These are phyloP conservation scores for Nylanderia fulva DNA, from an alignment of 1,140 invertebrate species.

Conservation along the genomic window DNA sequence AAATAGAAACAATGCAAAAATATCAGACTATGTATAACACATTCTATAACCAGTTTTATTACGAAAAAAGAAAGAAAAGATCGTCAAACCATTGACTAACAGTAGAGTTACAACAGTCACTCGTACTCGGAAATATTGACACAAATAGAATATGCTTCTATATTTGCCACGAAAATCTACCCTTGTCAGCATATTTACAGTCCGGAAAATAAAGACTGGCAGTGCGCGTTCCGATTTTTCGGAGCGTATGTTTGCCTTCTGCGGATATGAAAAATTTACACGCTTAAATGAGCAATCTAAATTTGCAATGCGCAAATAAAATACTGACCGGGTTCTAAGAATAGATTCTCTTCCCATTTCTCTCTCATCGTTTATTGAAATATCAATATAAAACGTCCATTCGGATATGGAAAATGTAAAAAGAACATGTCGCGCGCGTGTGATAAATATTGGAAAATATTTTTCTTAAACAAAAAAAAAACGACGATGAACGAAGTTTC, in stretches of 20 bases:
- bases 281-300: conserved; percentile 24
- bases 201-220: conserved; percentile 19
- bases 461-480: background rate
- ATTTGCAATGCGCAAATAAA: background rate
- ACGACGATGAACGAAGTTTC: background rate
- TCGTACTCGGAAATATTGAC: background rate
- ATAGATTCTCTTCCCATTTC: background rate
- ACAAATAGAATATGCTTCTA: conserved; percentile 28
- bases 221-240: conserved; percentile 14
- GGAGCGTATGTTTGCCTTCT: background rate
- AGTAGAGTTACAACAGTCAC: conserved; percentile 13
- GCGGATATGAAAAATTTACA: conserved; percentile 35
- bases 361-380: background rate
- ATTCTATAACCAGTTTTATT: conserved; percentile 1
- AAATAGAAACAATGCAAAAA: background rate
- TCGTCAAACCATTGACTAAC: conserved; percentile 1
- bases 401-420: background rate
- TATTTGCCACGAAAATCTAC: conserved; percentile 24
- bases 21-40: background rate
- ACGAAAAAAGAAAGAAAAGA: conserved; percentile 36
- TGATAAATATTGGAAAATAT: background rate
- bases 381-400: background rate
- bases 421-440: background rate
- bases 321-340: conserved; percentile 17
- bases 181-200: conserved; percentile 33